phyloP scores from a whole-genome alignment of 2,888 invertebrate species.

The Chymomyza procnemis region DNA sequence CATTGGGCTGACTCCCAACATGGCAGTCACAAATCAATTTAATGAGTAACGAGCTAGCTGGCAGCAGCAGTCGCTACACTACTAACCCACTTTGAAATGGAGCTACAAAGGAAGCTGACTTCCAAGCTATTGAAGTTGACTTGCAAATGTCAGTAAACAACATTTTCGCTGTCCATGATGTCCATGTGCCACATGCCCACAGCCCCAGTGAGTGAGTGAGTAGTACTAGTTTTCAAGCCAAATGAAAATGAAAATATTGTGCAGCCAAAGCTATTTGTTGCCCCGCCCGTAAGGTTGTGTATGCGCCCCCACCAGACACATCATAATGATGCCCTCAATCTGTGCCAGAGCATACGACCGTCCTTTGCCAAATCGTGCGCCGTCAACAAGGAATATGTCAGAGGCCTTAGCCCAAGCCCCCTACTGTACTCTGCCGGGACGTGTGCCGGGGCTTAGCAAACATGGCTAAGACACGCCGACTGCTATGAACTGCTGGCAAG shows the following conservation, averaged over 20 bases:
- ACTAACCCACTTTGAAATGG: constrained; percentile 16
- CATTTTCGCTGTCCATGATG: constrained; percentile 57
- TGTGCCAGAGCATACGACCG: constrained; percentile 47
- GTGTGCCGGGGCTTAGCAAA: constrained; percentile 71
- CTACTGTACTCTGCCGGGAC: constrained; percentile 24
- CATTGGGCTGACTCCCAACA: background rate
- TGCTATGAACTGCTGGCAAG: constrained; percentile 22
- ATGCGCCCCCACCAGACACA: constrained; percentile 32
- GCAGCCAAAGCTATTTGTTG: background rate
- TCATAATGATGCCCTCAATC: constrained; percentile 72
- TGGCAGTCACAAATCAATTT: constrained; percentile 57
- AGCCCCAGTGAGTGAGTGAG: constrained; percentile 20
- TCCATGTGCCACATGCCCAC: constrained; percentile 66
- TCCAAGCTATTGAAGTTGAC: constrained; percentile 29
- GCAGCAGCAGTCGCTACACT: constrained; percentile 12
- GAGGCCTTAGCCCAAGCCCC: constrained; percentile 49
- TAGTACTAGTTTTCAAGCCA: constrained; percentile 42
- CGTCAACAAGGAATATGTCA: constrained; percentile 72
- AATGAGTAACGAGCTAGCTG: constrained; percentile 54
- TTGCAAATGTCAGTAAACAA: constrained; percentile 61
- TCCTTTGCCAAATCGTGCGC: constrained; percentile 62
- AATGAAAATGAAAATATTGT: constrained; percentile 57
- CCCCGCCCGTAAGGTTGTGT: constrained; percentile 66
- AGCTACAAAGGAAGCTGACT: background rate
- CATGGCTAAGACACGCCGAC: constrained; percentile 36